These are phyloP conservation scores for Corticium candelabrum DNA, from an alignment of 37 sponge, comb jelly and placozoan species.

Conservation along the genomic window DNA sequence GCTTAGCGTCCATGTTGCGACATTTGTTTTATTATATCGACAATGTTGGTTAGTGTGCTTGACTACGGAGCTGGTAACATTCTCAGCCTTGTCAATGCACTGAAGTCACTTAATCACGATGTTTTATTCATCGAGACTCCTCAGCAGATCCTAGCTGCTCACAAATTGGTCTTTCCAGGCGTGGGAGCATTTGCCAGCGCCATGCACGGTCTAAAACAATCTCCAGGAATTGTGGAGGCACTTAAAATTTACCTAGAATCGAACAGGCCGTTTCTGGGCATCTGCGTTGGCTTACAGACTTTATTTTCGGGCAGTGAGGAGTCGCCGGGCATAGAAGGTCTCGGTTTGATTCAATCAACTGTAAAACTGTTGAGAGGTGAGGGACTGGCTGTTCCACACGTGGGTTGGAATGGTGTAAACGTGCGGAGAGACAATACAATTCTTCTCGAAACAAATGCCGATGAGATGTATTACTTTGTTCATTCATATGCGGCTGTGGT, in stretches of 20 bases:
- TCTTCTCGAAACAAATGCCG: background rate
- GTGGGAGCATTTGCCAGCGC: conserved; percentile 9
- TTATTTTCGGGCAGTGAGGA: background rate
- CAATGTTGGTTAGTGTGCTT: conserved; percentile 5
- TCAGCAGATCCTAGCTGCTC: background rate
- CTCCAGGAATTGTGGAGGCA: background rate
- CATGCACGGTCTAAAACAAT: background rate
- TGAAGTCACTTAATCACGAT: background rate
- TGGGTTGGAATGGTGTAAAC: conserved; percentile 8
- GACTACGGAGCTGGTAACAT: conserved; percentile 9
- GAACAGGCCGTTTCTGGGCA: conserved; percentile 11
- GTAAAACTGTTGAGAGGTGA: background rate
- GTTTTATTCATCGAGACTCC: background rate
- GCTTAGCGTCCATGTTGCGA: too few species aligned
- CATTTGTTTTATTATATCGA: too few species aligned
- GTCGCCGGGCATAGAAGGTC: background rate
- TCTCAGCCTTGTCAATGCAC: conserved; percentile 8
- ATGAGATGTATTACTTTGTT: background rate
- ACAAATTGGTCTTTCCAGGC: background rate
- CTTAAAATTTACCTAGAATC: background rate
- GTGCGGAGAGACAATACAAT: background rate
- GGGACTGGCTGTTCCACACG: conserved; percentile 7
- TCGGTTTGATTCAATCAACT: background rate
- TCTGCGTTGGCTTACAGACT: conserved; percentile 3
- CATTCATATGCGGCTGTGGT: background rate